Base-by-base conservation (phyloP, 2,797 vertebrate genomes). In the Tadarida brasiliensis region DNA sequence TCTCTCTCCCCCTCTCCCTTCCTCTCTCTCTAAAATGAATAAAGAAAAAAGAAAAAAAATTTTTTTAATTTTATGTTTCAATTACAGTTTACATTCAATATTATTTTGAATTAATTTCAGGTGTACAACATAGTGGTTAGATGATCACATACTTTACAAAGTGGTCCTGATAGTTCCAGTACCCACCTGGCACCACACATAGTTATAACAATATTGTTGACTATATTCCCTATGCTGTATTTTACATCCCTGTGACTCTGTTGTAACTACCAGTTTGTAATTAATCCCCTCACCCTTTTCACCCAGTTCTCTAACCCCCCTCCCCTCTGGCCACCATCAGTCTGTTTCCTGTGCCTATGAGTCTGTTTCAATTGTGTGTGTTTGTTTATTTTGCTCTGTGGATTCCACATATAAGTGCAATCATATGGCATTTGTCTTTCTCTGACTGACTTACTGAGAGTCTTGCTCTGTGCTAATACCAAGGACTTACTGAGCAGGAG, bases 401-500 rank as follows among this genome's bases (percentile, higher is more conserved):
- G 51, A 33, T 22, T 80, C 51, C 33, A 78, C n/a, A 17, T 57
- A 26, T 80, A 78, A 78, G 22, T 57, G 33, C 26, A 35, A 80
- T 57, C 76, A 57, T 56, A 16, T 80, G 76, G 14, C 54, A 80
- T 35, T 57, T 78, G 12, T 78, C 51, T 57, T 57, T 78, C 51
- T 56, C n/a, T 80, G 76, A 57, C 76, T 78, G 76, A 7, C 51
- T 57, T 24, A 78, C 33, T 17, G n/a, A 81, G 74, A 80, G 4
- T 81, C 61, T 74, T 93, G n/a, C 65, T 94, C n/a, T 96, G 86
- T 84, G 33, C n/a, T 90, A 82, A 61, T 85, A 74, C 19, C 16
- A 57, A n/a, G 51, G 82, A 80, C 47, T 90, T 81, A 51, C 51
- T 49, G 22, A 86, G 63, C 77, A 81, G 65, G 20, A 63, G 35